phyloP scores from a whole-genome alignment of 2,113 vertebrate species.

The Pampusana beccarii region DNA sequence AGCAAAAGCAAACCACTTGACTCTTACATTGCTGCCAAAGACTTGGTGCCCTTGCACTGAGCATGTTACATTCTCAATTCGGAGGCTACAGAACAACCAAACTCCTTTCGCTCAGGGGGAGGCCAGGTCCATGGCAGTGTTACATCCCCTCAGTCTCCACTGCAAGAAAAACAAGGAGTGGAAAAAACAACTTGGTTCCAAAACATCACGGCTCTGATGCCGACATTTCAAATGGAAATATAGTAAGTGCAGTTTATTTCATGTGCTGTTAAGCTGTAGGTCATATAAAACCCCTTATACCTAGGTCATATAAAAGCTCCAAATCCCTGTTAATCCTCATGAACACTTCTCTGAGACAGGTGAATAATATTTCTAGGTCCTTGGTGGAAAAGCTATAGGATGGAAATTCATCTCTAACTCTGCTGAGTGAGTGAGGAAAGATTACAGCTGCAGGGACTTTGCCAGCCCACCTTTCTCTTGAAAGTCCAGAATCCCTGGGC shows the following conservation, averaged over 20 bases:
- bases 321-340: neutral
- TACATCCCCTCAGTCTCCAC: neutral
- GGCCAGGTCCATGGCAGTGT: neutral
- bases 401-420: neutral
- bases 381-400: neutral
- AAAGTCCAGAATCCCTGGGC: neutral
- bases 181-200: fast-evolving
- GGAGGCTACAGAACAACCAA: neutral
- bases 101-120: neutral
- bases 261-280: neutral
- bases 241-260: neutral
- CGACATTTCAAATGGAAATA: neutral
- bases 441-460: neutral
- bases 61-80: fast-evolving
- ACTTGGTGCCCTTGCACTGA: neutral
- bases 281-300: neutral
- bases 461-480: neutral
- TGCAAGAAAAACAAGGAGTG: neutral
- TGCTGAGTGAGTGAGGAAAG: neutral
- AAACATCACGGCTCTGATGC: neutral
- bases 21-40: neutral
- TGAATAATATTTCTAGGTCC: neutral
- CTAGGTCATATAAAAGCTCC: neutral
- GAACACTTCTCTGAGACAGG: neutral
- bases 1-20: neutral